phyloP scores from a whole-genome alignment of 2,797 vertebrate genomes.

The Masticophis lateralis region DNA sequence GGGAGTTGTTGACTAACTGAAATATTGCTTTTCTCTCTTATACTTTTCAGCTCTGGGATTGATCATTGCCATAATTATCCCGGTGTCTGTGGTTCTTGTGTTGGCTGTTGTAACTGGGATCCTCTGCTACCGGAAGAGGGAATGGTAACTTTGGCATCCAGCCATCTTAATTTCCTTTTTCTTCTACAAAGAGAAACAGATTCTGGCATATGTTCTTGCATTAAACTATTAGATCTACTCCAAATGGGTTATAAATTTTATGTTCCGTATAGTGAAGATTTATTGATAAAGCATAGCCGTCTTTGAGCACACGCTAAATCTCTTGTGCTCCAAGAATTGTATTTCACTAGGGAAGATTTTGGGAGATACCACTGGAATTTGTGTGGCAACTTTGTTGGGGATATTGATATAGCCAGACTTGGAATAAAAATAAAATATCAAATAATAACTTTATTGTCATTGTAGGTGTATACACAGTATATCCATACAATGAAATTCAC shows the following conservation, averaged over 20 bases:
- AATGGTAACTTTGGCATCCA: slow-evolving; percentile 78
- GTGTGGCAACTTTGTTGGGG: too few relatives aligned
- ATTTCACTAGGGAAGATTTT: neutral
- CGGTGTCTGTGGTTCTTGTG: slow-evolving; percentile 77
- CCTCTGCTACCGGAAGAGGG: slow-evolving; percentile 89
- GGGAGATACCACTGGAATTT: too few relatives aligned
- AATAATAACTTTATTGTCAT: too few relatives aligned
- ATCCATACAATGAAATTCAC: too few relatives aligned
- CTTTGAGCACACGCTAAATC: neutral
- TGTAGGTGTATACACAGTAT: too few relatives aligned
- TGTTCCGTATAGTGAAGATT: neutral
- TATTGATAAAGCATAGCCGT: neutral
- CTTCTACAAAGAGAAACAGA: neutral
- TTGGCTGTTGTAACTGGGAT: slow-evolving; percentile 78
- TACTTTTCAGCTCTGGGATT: slow-evolving; percentile 74
- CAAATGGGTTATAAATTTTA: neutral
- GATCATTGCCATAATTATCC: slow-evolving; percentile 86
- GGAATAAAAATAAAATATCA: neutral
- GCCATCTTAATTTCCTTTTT: neutral
- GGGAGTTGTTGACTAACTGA: neutral
- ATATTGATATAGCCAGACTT: neutral
- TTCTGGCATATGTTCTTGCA: neutral
- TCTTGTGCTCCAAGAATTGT: neutral
- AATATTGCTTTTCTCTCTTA: neutral
- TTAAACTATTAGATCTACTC: neutral